phyloP scores from a whole-genome alignment of 2,113 vertebrate species.

The Aplodontia rufa region DNA sequence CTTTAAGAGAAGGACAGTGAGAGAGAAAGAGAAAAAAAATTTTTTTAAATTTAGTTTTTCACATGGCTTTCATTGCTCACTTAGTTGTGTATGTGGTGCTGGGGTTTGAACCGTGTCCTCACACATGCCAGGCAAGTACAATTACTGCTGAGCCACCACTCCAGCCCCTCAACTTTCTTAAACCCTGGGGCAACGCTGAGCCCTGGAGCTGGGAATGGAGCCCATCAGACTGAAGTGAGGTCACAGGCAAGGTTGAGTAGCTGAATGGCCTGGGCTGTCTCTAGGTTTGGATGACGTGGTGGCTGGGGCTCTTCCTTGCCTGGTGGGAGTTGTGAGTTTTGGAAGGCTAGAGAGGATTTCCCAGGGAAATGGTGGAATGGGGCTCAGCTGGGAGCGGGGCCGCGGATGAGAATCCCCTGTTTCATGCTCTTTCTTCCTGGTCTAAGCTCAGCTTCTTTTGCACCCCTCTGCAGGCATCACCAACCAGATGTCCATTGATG shows the following conservation, averaged over 20 bases:
- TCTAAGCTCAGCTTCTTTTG: neutral
- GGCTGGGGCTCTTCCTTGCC: neutral
- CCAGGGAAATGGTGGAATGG: neutral
- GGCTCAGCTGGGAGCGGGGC: neutral
- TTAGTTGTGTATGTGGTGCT: too few relatives aligned
- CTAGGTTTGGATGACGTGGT: neutral
- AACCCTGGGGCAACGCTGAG: neutral
- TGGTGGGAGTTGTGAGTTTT: neutral
- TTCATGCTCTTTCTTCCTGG: neutral
- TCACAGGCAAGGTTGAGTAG: neutral
- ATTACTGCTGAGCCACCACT: too few relatives aligned
- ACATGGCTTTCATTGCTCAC: too few relatives aligned
- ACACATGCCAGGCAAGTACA: too few relatives aligned
- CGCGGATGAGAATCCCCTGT: neutral
- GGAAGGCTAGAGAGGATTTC: neutral
- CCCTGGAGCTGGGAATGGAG: neutral
- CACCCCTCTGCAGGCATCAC: constrained; percentile 82
- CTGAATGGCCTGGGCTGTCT: neutral
- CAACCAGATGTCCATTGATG: constrained; percentile 88
- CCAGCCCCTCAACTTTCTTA: neutral
- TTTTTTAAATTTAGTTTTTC: too few relatives aligned
- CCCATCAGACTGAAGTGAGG: neutral
- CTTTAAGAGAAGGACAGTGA: too few relatives aligned
- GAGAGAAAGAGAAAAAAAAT: too few relatives aligned
- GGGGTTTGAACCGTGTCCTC: too few relatives aligned